Conservation (phyloP, 2,797 vertebrate species). For the Lycodopsis pacificus region DNA sequence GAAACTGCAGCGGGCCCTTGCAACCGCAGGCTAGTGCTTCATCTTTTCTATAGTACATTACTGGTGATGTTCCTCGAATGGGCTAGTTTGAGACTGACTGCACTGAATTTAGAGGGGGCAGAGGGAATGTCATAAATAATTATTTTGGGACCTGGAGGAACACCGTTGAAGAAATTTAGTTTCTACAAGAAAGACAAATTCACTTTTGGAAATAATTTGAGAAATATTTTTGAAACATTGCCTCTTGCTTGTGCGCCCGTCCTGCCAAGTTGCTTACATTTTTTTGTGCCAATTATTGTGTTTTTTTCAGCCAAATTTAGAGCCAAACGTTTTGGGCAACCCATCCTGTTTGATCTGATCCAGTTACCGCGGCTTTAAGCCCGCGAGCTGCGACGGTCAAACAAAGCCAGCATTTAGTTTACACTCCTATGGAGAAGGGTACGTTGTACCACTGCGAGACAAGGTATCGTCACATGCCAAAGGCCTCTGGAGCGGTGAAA, state of each 20-base stretch:
- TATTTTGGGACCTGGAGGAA: constrained; percentile 43
- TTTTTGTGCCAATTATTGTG: constrained; percentile 32
- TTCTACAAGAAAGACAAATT: constrained; percentile 42
- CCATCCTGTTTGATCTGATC: constrained; percentile 55
- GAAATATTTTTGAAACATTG: constrained; percentile 21
- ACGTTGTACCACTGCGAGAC: constrained; percentile 45
- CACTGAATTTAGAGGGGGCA: constrained; percentile 57
- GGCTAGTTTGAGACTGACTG: constrained; percentile 67
- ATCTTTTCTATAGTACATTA: constrained; percentile 73
- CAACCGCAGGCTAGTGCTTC: constrained; percentile 53
- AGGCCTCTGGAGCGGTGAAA: constrained; percentile 60
- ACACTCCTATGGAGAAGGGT: constrained; percentile 54
- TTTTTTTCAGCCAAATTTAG: constrained; percentile 43
- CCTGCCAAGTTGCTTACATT: constrained; percentile 31
- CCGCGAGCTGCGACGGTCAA: constrained; percentile 39
- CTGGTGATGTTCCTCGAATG: constrained; percentile 67
- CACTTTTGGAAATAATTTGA: constrained; percentile 33
- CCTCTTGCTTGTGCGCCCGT: constrained; percentile 20
- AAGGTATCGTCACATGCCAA: constrained; percentile 69
- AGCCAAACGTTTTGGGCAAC: constrained; percentile 10
- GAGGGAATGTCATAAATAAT: constrained; percentile 64
- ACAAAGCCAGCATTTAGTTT: constrained; percentile 67
- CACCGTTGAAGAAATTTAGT: constrained; percentile 47
- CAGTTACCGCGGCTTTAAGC: constrained; percentile 41
- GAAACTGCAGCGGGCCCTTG: constrained; percentile 47